phyloP scores from a whole-genome alignment of 2,113 vertebrate genomes.

The Vulpes lagopus region DNA sequence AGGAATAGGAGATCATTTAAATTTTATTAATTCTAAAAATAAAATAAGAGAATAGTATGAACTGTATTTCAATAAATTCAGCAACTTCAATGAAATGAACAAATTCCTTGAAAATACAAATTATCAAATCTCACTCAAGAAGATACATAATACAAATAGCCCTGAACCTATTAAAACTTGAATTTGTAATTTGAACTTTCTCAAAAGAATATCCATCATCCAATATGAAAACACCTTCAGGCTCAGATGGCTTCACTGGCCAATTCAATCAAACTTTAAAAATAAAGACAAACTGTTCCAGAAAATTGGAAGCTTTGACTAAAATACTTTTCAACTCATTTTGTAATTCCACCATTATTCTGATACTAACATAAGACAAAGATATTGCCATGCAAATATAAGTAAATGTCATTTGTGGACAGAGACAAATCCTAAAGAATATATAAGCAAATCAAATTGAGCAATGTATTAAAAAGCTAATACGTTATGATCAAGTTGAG shows the following conservation, averaged over 20 bases:
- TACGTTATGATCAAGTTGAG: neutral
- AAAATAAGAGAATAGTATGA: neutral
- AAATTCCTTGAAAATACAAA: neutral
- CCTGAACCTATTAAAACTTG: neutral
- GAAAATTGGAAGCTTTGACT: neutral
- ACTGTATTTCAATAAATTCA: neutral
- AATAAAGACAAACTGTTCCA: neutral
- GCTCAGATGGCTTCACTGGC: neutral
- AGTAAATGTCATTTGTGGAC: neutral
- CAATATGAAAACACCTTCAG: neutral
- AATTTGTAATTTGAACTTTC: neutral
- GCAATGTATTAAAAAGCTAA: neutral
- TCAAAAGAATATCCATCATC: neutral
- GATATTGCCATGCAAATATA: neutral
- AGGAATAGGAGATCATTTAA: neutral
- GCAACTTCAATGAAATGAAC: neutral
- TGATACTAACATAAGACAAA: neutral
- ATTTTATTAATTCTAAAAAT: neutral
- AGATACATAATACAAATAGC: neutral
- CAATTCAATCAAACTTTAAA: neutral
- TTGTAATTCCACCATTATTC: neutral
- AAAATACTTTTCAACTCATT: neutral
- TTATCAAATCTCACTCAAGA: neutral
- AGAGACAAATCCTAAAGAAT: neutral
- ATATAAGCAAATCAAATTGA: neutral